Evolutionary conservation across 2,888 invertebrate species (phyloP).

Genomic region (Pammene fasciana): DNA sequence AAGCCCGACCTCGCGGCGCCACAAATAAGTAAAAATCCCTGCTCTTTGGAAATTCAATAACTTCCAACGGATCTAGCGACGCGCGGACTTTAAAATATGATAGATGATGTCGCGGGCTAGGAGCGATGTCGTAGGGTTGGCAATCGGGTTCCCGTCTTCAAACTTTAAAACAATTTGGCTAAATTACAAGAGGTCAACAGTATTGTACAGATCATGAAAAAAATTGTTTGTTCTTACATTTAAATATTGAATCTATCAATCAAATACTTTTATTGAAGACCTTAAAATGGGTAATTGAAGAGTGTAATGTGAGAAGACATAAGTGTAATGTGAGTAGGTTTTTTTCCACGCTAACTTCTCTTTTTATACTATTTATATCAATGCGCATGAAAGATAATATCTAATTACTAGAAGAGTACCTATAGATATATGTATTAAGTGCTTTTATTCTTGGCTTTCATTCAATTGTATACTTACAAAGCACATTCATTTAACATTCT

Average conservation of each 20-base stretch:
- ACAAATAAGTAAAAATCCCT: constrained; percentile 56
- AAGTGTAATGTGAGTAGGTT: too few relatives aligned
- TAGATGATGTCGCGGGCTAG: constrained; percentile 51
- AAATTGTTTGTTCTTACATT: too few relatives aligned
- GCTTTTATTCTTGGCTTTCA: not conserved
- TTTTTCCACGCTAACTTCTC: too few relatives aligned
- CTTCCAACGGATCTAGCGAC: constrained; percentile 54
- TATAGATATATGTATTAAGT: too few relatives aligned
- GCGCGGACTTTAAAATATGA: constrained; percentile 56
- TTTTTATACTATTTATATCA: too few relatives aligned
- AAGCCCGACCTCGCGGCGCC: constrained; percentile 45
- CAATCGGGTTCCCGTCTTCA: not conserved
- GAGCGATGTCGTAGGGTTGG: constrained; percentile 17
- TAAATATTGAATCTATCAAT: too few relatives aligned
- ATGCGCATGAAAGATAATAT: too few relatives aligned
- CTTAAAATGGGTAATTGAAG: too few relatives aligned
- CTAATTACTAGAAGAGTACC: too few relatives aligned
- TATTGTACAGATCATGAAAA: not conserved
- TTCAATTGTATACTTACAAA: not conserved
- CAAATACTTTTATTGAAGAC: too few relatives aligned
- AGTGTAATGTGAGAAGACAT: too few relatives aligned
- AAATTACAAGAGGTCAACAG: not conserved
- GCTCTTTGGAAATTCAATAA: constrained; percentile 65
- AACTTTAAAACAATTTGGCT: not conserved
- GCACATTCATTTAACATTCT: not conserved